These are phyloP conservation scores for Rhadina sibilatrix DNA, from an alignment of 2,113 vertebrate species.

Conservation along the genomic window DNA sequence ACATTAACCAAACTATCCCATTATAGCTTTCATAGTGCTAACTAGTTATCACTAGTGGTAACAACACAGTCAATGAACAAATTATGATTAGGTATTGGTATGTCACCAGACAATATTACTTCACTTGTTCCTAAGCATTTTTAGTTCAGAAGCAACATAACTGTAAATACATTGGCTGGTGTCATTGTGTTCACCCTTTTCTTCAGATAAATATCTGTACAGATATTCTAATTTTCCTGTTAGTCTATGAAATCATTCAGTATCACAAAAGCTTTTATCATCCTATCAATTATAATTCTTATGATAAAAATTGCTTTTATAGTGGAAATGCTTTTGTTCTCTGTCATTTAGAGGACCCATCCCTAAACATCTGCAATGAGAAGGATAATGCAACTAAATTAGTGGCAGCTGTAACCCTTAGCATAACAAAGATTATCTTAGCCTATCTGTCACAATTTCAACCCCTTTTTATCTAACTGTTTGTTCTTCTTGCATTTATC, in stretches of 20 bases:
- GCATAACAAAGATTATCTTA: neutral
- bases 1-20: neutral
- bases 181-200: neutral
- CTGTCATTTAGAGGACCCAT: neutral
- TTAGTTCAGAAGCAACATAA: neutral
- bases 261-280: neutral
- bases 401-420: conserved; percentile 13
- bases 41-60: neutral
- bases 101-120: neutral
- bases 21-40: neutral
- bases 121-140: neutral
- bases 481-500: neutral
- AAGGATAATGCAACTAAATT: conserved; percentile 12
- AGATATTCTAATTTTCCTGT: neutral
- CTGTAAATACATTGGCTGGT: neutral
- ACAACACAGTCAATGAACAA: neutral
- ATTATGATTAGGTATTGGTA: neutral
- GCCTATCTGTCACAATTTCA: neutral
- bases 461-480: neutral
- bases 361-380: neutral
- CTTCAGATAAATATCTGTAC: neutral
- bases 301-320: neutral
- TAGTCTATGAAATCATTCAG: neutral
- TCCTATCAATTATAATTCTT: neutral
- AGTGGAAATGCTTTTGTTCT: neutral